These are phyloP conservation scores for Drosophila peninsularis DNA, from an alignment of 2,888 invertebrate species.

Conservation along the genomic window DNA sequence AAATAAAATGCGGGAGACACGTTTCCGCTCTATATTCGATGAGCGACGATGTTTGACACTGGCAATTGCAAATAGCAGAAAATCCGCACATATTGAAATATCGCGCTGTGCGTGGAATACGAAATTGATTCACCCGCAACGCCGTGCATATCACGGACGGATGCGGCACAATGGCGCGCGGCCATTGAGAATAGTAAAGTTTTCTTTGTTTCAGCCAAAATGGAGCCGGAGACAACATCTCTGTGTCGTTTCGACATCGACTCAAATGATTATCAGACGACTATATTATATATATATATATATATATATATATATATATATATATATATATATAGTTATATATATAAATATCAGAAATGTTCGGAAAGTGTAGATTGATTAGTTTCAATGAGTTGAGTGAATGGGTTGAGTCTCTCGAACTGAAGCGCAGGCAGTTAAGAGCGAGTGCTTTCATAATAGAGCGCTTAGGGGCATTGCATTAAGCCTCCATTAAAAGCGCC, in stretches of 20 bases:
- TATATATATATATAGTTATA: no score
- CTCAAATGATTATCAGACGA: background rate
- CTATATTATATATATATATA: no score
- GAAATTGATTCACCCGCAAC: conserved; percentile 44
- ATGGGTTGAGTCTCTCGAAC: conserved; percentile 16
- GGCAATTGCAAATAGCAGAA: conserved; percentile 68
- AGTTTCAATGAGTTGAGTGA: conserved; percentile 14
- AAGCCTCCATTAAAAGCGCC: conserved; percentile 56
- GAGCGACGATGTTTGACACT: conserved; percentile 32
- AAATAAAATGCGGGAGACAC: conserved; percentile 70
- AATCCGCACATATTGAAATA: conserved; percentile 63
- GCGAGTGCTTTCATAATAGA: conserved; percentile 61
- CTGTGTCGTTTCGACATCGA: background rate
- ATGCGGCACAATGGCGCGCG: conserved; percentile 39
- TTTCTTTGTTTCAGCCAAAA: conserved; percentile 37
- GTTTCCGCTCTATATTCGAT: conserved; percentile 35
- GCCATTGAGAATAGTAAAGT: conserved; percentile 45
- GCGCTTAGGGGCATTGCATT: conserved; percentile 69
- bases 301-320: no score
- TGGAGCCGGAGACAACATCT: conserved; percentile 3
- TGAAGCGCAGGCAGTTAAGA: conserved; percentile 26
- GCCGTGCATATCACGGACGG: conserved; percentile 28
- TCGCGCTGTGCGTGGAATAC: conserved; percentile 63
- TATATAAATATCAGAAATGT: background rate
- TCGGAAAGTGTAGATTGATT: background rate